Evolutionary conservation across 2,797 vertebrate species (phyloP).

Genomic region (Mus minutoides): DNA sequence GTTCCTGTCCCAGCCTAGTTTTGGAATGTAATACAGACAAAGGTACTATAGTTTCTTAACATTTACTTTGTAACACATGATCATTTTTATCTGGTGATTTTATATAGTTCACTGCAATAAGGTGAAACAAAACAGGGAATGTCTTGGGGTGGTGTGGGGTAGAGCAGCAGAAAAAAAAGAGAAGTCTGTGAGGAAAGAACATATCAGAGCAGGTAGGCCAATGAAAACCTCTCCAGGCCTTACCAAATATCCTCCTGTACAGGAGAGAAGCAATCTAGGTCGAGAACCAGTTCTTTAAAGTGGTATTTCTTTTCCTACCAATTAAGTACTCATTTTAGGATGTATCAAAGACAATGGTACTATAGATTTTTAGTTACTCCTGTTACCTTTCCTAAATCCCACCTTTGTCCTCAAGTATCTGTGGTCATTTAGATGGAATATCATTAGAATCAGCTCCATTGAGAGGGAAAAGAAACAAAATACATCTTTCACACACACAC

Average conservation of each 20-base stretch:
- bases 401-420: neutral
- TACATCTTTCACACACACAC: neutral
- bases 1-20: no score
- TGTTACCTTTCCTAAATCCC: neutral
- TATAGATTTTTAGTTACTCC: neutral
- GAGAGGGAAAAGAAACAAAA: neutral
- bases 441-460: neutral
- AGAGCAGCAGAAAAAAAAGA: neutral
- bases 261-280: neutral
- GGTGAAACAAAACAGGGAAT: neutral
- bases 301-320: neutral
- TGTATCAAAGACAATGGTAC: neutral
- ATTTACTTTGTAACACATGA: neutral
- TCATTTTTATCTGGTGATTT: neutral
- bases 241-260: neutral
- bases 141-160: neutral
- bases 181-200: neutral
- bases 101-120: slow-evolving; percentile 36
- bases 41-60: neutral
- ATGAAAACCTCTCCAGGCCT: neutral
- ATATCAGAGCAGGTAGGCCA: neutral
- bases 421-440: neutral
- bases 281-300: neutral
- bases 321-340: slow-evolving; percentile 7
- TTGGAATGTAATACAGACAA: no score